phyloP scores from a whole-genome alignment of 1,140 invertebrate species.

The Mactra quadrangularis region DNA sequence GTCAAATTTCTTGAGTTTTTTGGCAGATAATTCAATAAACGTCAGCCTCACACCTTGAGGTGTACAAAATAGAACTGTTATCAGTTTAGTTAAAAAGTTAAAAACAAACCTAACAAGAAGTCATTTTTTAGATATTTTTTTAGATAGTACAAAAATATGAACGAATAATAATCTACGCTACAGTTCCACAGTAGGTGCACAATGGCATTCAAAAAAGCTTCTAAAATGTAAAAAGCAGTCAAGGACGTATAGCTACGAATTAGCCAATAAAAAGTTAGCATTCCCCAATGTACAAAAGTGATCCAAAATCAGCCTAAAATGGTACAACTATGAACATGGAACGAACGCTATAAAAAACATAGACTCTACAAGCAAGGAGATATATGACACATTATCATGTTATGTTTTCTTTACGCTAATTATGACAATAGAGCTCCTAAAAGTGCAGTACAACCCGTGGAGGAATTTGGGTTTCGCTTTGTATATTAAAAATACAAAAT shows the following conservation, averaged over 20 bases:
- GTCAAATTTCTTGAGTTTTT: too few relatives aligned
- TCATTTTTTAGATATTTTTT: too few relatives aligned
- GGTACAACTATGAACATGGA: conserved; percentile 26
- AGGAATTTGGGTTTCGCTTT: too few relatives aligned
- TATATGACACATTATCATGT: too few relatives aligned
- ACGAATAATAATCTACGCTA: conserved; percentile 41
- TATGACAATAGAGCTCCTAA: too few relatives aligned
- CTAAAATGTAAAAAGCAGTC: conserved; percentile 26
- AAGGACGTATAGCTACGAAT: conserved; percentile 17
- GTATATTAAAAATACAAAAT: conserved; percentile 11
- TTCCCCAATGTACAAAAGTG: conserved; percentile 15
- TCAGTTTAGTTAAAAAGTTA: too few relatives aligned
- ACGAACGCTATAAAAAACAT: conserved; percentile 15
- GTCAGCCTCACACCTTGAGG: too few relatives aligned
- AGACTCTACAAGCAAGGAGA: conserved; percentile 28
- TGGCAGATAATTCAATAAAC: too few relatives aligned
- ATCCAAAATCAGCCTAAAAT: conserved; percentile 23
- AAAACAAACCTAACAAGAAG: too few relatives aligned
- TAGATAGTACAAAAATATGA: conserved; percentile 5
- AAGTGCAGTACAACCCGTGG: too few relatives aligned
- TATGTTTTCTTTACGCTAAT: too few relatives aligned
- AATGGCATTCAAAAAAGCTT: conserved; percentile 8
- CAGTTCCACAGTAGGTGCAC: conserved; percentile 28
- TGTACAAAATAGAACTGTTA: too few relatives aligned
- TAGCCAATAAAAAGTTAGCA: conserved; percentile 13